Conservation (phyloP, 2,797 vertebrate species). For the Pipistrellus kuhlii region DNA sequence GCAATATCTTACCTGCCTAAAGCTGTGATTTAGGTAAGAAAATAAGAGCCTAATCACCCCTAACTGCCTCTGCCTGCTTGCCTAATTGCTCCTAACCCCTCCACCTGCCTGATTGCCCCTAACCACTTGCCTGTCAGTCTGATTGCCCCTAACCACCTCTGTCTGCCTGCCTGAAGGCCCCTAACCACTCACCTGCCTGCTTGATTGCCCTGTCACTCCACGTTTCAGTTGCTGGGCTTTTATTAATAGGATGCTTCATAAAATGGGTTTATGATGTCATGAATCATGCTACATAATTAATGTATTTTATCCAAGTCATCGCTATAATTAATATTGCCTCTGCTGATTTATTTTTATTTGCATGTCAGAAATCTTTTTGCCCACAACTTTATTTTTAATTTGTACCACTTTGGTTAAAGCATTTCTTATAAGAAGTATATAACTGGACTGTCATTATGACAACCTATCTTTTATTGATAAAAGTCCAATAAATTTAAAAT, state of each 20-base stretch:
- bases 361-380: not conserved
- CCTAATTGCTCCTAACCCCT: too few relatives aligned
- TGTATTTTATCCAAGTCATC: not conserved
- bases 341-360: not conserved
- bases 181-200: too few relatives aligned
- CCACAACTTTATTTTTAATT: not conserved
- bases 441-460: not conserved
- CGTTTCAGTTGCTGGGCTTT: too few relatives aligned
- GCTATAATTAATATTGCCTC: not conserved
- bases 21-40: too few relatives aligned
- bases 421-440: not conserved
- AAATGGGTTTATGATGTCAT: not conserved
- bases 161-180: too few relatives aligned
- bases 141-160: too few relatives aligned
- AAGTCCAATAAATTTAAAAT: not conserved
- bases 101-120: too few relatives aligned
- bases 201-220: too few relatives aligned
- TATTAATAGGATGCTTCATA: not conserved
- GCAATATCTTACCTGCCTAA: too few relatives aligned
- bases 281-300: not conserved
- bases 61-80: too few relatives aligned
- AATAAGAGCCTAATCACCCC: too few relatives aligned
- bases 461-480: not conserved
- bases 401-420: not conserved
- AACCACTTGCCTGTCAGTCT: too few relatives aligned